Evolutionary conservation across 2,797 vertebrate species (phyloP).

Genomic region (Ceryle rudis): DNA sequence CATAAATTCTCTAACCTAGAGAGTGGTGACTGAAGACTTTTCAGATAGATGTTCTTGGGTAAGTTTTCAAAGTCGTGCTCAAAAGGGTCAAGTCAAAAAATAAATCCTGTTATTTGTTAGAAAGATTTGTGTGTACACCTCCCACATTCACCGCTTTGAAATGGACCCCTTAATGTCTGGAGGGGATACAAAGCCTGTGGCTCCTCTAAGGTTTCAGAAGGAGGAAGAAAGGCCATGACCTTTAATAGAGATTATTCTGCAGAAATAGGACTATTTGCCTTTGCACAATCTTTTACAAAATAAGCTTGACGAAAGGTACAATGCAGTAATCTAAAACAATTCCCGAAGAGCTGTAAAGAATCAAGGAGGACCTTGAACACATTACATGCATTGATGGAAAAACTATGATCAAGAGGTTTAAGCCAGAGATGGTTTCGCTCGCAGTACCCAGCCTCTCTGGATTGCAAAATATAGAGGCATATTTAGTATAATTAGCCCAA

Average conservation of each 20-base stretch:
- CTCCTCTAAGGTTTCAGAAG: conserved; percentile 47
- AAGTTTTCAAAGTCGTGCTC: conserved; percentile 26
- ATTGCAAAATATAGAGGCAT: background rate
- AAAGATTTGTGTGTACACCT: conserved; percentile 7
- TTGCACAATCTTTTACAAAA: background rate
- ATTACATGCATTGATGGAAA: background rate
- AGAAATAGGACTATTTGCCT: background rate
- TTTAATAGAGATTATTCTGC: conserved; percentile 30
- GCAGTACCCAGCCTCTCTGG: background rate
- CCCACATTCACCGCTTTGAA: conserved; percentile 46
- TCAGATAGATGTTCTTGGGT: conserved; percentile 6
- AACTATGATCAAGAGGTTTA: background rate
- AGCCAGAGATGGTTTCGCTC: background rate
- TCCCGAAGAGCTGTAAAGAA: background rate
- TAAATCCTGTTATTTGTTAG: conserved; percentile 22
- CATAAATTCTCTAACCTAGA: conserved; percentile 7
- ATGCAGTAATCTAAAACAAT: background rate
- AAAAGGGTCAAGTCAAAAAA: conserved; percentile 19
- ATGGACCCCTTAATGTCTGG: conserved; percentile 14
- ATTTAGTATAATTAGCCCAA: background rate
- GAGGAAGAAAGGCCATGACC: conserved; percentile 40
- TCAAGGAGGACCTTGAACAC: background rate
- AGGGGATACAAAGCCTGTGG: background rate
- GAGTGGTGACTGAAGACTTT: conserved; percentile 28
- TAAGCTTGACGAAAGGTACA: background rate